Conservation (phyloP, 2,113 vertebrate species). For the Eptesicus fuscus region DNA sequence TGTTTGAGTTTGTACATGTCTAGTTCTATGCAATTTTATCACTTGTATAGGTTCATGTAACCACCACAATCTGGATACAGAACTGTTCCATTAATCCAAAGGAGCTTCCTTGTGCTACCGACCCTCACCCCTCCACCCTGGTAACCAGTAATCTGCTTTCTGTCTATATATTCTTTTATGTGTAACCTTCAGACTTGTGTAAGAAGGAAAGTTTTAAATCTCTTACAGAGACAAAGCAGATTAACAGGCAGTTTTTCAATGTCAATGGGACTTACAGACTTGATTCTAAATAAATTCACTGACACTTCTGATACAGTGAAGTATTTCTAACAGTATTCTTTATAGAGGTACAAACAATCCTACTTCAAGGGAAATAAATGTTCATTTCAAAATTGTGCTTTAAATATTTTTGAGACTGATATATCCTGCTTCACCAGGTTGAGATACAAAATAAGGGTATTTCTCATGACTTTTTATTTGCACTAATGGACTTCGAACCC, state of each 20-base stretch:
- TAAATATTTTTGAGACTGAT: constrained; percentile 57
- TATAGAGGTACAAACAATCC: not conserved
- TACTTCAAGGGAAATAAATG: constrained; percentile 47
- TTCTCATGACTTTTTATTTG: not conserved
- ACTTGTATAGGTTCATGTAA: not conserved
- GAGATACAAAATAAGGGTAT: constrained; percentile 31
- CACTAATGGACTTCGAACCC: not conserved
- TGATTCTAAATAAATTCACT: constrained; percentile 49
- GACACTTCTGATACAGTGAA: constrained; percentile 24
- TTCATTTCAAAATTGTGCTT: constrained; percentile 47
- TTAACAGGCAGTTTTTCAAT: constrained; percentile 47
- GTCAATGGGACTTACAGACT: constrained; percentile 45
- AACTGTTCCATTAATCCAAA: not conserved
- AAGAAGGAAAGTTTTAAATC: constrained; percentile 40
- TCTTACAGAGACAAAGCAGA: constrained; percentile 26
- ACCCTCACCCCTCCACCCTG: not conserved
- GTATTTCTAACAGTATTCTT: constrained; percentile 33
- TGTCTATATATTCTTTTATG: not conserved
- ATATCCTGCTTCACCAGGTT: constrained; percentile 18
- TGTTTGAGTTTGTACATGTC: not conserved
- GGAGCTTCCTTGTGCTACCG: not conserved
- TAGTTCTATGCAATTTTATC: not conserved
- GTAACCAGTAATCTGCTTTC: not conserved
- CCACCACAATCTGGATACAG: not conserved
- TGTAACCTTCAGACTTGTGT: constrained; percentile 35